Evolutionary conservation across 2,797 vertebrate species (phyloP), one percentile per base, ranked within the genome.

Genomic region (Chelmon rostratus): DNA sequence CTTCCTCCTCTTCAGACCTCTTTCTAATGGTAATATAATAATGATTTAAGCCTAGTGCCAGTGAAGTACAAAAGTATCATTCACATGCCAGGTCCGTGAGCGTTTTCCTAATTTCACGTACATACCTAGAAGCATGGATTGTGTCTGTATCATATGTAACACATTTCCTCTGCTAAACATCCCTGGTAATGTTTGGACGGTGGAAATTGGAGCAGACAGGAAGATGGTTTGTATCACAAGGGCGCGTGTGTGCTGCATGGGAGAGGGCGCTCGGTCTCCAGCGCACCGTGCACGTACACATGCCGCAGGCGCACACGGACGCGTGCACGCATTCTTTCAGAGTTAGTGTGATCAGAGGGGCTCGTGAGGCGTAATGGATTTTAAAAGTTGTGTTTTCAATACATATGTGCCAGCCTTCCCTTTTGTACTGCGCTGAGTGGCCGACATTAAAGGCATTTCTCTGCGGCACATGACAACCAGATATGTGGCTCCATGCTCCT

Each of bases 401-500:
- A 71, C 73, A 84, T 78, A 68, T 76, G 79, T 91, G 79, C 78
- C 86, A 87, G 83, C 74, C 82, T 62, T 77, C 59, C 49, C 82
- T 88, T 89, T 90, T 81, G 86, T 88, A 75, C 81, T 83, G 71
- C 21, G 35, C 53, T 13, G 82, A 86, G 73, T 86, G 82, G 78
- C 84, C 73, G 77, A 90, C 84, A 83, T 92, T 93, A 91, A 93
- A 93, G 82, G 90, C 85, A 93, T 93, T 92, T 94, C 86, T 89
- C 73, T 64, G 73, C 57, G 33, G 85, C 91, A 92, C 85, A 91
- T 93, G 93, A 94, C 85, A 85, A 54, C 74, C 90, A 88, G 85
- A 94, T 92, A 84, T 91, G 83, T 84, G 81, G 78, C 84, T 85
- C 67, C 84, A 85, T 90, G 82, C 85, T 86, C 87, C 86, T 89